Conservation (phyloP, 2,797 vertebrate genomes). For the Lophius americanus region DNA sequence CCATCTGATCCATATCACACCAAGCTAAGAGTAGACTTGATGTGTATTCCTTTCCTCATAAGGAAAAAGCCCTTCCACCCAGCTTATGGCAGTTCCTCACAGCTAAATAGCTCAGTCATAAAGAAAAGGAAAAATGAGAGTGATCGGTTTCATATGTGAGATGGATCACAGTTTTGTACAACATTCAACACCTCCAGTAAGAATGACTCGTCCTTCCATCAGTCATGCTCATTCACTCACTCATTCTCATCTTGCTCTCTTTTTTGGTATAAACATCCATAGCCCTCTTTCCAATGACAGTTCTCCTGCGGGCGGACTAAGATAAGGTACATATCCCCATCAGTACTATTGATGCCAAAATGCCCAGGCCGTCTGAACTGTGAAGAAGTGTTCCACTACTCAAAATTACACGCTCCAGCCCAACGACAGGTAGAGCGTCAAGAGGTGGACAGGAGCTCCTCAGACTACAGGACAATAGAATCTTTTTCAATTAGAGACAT, state of each 20-base stretch:
- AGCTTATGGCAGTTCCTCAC: slow-evolving; percentile 48
- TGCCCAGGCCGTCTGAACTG: slow-evolving; percentile 51
- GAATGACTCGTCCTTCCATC: slow-evolving; percentile 25
- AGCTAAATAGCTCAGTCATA: slow-evolving; percentile 37
- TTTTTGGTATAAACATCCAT: slow-evolving; percentile 62
- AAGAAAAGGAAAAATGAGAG: slow-evolving; percentile 24
- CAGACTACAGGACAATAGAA: neutral
- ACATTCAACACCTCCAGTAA: slow-evolving; percentile 31
- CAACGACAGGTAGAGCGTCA: slow-evolving; percentile 38
- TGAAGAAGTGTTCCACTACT: slow-evolving; percentile 51
- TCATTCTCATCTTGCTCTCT: slow-evolving; percentile 26
- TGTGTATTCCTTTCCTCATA: slow-evolving; percentile 38
- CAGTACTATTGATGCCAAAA: slow-evolving; percentile 67
- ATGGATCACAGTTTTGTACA: slow-evolving; percentile 25
- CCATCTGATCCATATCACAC: slow-evolving; percentile 39
- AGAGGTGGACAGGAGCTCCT: neutral
- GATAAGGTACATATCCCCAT: slow-evolving; percentile 65
- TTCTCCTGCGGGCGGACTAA: slow-evolving; percentile 59
- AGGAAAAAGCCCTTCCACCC: slow-evolving; percentile 32
- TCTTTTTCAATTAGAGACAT: neutral
- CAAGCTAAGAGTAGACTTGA: slow-evolving; percentile 32
- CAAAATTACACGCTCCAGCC: slow-evolving; percentile 55
- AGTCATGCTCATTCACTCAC: slow-evolving; percentile 19
- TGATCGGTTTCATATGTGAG: slow-evolving; percentile 26
- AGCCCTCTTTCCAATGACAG: slow-evolving; percentile 36